Evolutionary conservation across 2,113 vertebrate genomes (phyloP).

Genomic region (Sceloporus undulatus): DNA sequence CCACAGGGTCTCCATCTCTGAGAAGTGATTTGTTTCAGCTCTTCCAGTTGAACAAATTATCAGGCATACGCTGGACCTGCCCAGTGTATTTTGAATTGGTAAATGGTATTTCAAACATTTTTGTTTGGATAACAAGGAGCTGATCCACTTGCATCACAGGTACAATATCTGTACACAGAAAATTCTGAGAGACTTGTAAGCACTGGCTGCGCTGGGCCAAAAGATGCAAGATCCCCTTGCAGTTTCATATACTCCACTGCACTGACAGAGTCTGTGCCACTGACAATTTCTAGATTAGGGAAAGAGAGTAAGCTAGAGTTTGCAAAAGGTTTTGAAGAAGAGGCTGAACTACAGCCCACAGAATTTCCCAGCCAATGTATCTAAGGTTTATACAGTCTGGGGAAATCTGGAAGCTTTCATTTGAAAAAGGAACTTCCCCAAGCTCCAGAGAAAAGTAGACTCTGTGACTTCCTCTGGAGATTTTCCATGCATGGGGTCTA

Average conservation of each 20-base stretch:
- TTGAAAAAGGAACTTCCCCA: no score
- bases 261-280: background rate
- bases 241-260: background rate
- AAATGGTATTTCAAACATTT: no score
- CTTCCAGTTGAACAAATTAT: background rate
- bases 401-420: no score
- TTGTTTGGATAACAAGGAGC: background rate
- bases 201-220: background rate
- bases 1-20: no score
- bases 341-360: no score
- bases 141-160: no score
- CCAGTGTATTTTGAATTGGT: background rate
- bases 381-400: no score
- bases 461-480: background rate
- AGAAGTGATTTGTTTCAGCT: background rate
- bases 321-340: no score
- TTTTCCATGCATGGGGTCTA: background rate
- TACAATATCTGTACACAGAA: background rate
- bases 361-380: no score
- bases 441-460: background rate
- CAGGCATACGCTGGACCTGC: background rate
- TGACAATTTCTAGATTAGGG: background rate
- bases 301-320: background rate
- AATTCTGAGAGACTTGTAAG: no score
- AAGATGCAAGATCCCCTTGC: background rate